Base-by-base conservation (phyloP, 2,113 vertebrate species). In the Siniperca chuatsi region DNA sequence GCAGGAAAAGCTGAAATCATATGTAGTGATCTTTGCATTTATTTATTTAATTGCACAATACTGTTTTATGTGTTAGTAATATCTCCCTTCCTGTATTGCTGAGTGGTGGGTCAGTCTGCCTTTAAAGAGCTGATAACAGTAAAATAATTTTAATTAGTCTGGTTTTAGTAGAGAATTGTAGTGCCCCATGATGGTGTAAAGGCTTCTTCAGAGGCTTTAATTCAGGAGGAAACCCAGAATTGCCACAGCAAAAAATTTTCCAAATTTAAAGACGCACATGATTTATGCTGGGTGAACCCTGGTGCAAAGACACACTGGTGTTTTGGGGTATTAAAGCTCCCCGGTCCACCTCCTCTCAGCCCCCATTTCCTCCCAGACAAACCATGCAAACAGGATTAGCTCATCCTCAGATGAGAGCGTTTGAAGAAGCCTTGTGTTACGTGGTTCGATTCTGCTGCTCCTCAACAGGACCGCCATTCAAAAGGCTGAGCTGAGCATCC, bases 371-470 rank as follows among this genome's bases (percentile, higher is more conserved):
- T 50, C n/a, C 50, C 55, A 64, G 70, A 68, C 37, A 1, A 7
- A 76, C 55, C 82, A 50, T 70, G 68, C 85, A 52, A 70, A 69
- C 85, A 60, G 80, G 87, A 83, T 86, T 79, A 80, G 71, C 65
- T 66, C 79, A 55, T 78, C 64, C 69, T 78, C 35, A 77, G 71
- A 81, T n/a, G 42, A 9, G 18, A 60, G 55, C 6, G 23, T 25
- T 44, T 54, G 37, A 48, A 61, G 64, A 48, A 54, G 70, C 13
- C 20, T 16, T 2, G 20, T 4, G 8, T 66, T 44, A 54, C 7
- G 9, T 42, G 11, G 58, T 80, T 62, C 8, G 15, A 44, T 73
- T 57, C 20, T 20, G 4, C 62, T 61, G 6, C 76, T 66, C 67
- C 21, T 73, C 57, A 52, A 58, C 20, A 11, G 0, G 25, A 67